Evolutionary conservation across 2,797 vertebrate species (phyloP).

Genomic region (Lates japonicus): DNA sequence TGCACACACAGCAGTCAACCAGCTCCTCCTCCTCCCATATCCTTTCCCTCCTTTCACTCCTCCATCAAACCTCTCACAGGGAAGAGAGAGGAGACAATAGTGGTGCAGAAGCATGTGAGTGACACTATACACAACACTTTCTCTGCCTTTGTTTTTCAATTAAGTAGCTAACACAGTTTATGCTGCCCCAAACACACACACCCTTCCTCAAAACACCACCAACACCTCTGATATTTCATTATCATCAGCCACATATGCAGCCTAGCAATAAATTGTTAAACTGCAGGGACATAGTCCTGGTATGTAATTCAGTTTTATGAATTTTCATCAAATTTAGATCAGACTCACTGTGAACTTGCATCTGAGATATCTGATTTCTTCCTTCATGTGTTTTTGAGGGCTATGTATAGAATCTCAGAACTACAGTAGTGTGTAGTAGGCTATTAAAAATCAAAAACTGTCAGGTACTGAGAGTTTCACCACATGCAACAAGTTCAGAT

Average conservation of each 20-base stretch:
- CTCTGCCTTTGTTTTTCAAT: constrained; percentile 80
- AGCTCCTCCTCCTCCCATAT: constrained; percentile 27
- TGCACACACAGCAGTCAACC: constrained; percentile 44
- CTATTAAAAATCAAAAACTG: no score
- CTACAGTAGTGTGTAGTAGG: no score
- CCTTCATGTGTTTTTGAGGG: no score
- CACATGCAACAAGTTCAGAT: no score
- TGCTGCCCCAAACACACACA: constrained; percentile 41
- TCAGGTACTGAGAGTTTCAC: no score
- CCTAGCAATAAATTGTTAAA: constrained; percentile 18
- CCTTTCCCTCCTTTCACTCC: constrained; percentile 53
- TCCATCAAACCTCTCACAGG: constrained; percentile 49
- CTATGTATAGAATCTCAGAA: no score
- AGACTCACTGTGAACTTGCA: background rate
- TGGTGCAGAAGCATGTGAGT: constrained; percentile 75
- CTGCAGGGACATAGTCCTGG: background rate
- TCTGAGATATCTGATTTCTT: no score
- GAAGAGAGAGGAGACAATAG: constrained; percentile 75
- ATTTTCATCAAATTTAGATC: constrained; percentile 24
- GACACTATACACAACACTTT: constrained; percentile 77
- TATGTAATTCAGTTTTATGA: background rate
- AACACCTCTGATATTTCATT: constrained; percentile 35
- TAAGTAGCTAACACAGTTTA: constrained; percentile 72
- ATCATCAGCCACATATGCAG: constrained; percentile 10
- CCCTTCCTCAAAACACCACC: background rate